A percentile compares a stretch with the other conserved stretches of the same genome.
These are phyloP conservation scores for Nymphalis polychloros DNA, from an alignment of 2,888 invertebrate genomes.

Conservation along the genomic window DNA sequence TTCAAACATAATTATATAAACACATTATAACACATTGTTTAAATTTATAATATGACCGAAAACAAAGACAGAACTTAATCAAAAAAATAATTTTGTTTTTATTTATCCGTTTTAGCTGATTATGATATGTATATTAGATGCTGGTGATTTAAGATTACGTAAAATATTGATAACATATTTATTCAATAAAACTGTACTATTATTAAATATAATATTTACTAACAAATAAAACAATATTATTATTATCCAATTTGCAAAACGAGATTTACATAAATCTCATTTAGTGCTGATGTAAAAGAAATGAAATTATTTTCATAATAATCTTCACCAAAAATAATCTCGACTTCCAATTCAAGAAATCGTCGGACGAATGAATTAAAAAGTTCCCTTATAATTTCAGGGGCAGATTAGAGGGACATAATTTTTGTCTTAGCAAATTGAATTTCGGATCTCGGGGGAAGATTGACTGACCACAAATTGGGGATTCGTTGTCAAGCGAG, in stretches of 20 bases:
- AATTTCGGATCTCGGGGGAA: slow-evolving; percentile 55
- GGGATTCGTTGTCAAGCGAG: slow-evolving; percentile 76
- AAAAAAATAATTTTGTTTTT: too few relatives aligned
- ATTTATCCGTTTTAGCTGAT: too few relatives aligned
- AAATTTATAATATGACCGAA: too few relatives aligned
- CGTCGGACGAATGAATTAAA: slow-evolving; percentile 22
- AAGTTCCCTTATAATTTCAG: slow-evolving; percentile 48
- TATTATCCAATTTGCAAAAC: slow-evolving; percentile 12
- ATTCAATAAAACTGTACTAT: background rate
- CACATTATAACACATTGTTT: too few relatives aligned
- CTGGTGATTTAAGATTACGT: background rate
- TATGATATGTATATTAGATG: background rate
- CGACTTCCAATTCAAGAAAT: slow-evolving; percentile 23
- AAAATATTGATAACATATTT: background rate
- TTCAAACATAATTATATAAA: too few relatives aligned
- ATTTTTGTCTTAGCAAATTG: slow-evolving; percentile 77
- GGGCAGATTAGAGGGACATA: slow-evolving; percentile 58
- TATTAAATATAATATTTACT: background rate
- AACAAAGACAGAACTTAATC: too few relatives aligned
- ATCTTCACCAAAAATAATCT: slow-evolving; percentile 26
- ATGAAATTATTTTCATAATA: slow-evolving; percentile 37
- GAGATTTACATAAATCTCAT: slow-evolving; percentile 25
- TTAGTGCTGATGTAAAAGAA: slow-evolving; percentile 30
- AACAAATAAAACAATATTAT: slow-evolving; percentile 19
- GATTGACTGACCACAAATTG: slow-evolving; percentile 80